These are phyloP conservation scores for Engystomops pustulosus DNA, from an alignment of 2,113 vertebrate genomes.

Conservation along the genomic window DNA sequence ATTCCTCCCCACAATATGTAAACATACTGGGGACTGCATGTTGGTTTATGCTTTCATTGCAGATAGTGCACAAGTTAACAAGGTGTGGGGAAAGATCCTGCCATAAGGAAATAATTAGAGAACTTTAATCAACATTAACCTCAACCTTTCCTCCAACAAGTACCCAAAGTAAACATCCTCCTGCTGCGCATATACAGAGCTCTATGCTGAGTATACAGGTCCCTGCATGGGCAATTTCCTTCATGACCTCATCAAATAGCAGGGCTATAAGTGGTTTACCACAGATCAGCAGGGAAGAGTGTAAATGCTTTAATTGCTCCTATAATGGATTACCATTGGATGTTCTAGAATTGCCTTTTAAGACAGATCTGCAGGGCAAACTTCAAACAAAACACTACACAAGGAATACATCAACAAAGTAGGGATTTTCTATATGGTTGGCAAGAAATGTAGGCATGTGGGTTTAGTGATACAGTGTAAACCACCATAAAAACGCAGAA, in stretches of 20 bases:
- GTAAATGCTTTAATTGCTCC: constrained; percentile 48
- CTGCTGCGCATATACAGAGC: constrained; percentile 7
- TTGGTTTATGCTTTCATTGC: constrained; percentile 43
- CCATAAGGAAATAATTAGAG: constrained; percentile 43
- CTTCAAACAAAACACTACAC: background rate
- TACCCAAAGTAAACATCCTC: constrained; percentile 44
- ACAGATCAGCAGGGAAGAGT: constrained; percentile 53
- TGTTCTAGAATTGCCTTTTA: constrained; percentile 21
- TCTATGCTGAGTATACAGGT: constrained; percentile 31
- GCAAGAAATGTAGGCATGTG: background rate
- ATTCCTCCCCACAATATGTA: constrained; percentile 37
- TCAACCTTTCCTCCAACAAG: constrained; percentile 28
- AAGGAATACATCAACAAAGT: background rate
- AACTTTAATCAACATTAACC: constrained; percentile 45
- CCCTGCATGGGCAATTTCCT: constrained; percentile 44
- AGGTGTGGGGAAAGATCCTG: constrained; percentile 41
- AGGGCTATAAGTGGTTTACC: constrained; percentile 47
- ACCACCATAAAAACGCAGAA: background rate
- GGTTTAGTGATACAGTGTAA: background rate
- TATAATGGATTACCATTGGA: constrained; percentile 31
- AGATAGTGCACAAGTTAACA: constrained; percentile 29
- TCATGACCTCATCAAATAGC: constrained; percentile 54
- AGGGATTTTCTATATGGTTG: background rate
- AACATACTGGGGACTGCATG: constrained; percentile 5
- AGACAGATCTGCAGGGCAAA: constrained; percentile 3